Evolutionary conservation across 2,797 vertebrate genomes (phyloP).

Genomic region (Geotrypetes seraphini): DNA sequence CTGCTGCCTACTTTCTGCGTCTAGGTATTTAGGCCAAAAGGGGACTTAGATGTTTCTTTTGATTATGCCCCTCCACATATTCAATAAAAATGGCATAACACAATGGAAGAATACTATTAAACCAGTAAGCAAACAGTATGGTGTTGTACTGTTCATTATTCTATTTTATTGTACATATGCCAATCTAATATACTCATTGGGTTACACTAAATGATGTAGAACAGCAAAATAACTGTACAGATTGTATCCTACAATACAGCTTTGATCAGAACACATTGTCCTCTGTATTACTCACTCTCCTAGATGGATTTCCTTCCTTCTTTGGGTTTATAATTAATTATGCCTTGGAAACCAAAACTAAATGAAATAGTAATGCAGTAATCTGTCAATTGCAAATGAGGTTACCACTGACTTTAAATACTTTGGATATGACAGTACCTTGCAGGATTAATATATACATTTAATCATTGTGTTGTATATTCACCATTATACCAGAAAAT

Average conservation of each 20-base stretch:
- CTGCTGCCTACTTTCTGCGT: too few species aligned
- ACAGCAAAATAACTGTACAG: slow-evolving; percentile 13
- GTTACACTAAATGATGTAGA: too few species aligned
- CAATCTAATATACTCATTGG: too few species aligned
- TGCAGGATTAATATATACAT: slow-evolving; percentile 52
- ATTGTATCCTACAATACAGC: slow-evolving; percentile 24
- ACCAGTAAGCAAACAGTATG: too few species aligned
- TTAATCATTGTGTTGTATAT: slow-evolving; percentile 47
- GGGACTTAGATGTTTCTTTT: too few species aligned
- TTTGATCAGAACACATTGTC: slow-evolving; percentile 27
- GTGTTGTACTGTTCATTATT: too few species aligned
- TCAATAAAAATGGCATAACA: too few species aligned
- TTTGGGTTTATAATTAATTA: slow-evolving; percentile 51
- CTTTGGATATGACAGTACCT: slow-evolving; percentile 45
- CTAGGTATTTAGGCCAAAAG: too few species aligned
- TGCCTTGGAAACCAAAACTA: slow-evolving; percentile 54
- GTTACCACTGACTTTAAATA: slow-evolving; percentile 46
- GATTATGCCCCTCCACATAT: too few species aligned
- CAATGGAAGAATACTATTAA: too few species aligned
- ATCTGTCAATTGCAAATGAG: slow-evolving; percentile 49
- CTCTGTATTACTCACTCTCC: slow-evolving; percentile 28
- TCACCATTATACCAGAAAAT: slow-evolving; percentile 44
- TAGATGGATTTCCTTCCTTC: slow-evolving; percentile 39
- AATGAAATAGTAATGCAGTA: slow-evolving; percentile 57
- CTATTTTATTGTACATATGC: too few species aligned